A percentile compares a stretch with the other conserved stretches of the same genome.
phyloP scores from a whole-genome alignment of 2,888 invertebrate genomes.

The Branchellion lobata region DNA sequence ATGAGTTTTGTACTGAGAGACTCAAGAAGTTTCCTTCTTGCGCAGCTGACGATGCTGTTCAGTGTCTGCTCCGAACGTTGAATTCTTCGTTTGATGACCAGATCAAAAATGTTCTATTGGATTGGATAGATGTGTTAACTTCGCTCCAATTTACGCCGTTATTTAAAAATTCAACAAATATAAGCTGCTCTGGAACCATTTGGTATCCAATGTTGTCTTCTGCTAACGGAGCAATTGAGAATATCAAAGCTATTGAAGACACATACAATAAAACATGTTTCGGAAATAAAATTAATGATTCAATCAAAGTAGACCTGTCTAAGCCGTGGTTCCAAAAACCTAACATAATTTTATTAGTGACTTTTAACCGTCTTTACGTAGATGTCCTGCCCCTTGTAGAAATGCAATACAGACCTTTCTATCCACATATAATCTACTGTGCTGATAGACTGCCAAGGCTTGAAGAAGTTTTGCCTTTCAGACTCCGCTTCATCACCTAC shows the following conservation, averaged over 20 bases:
- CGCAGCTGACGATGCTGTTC: neutral
- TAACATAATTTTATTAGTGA: neutral
- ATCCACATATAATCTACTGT: neutral
- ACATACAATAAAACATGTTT: neutral
- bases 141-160: neutral
- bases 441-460: neutral
- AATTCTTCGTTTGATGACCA: neutral
- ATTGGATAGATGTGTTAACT: neutral
- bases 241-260: neutral
- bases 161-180: neutral
- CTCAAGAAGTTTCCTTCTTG: neutral
- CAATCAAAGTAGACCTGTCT: neutral
- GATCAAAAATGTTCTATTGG: neutral
- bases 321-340: neutral
- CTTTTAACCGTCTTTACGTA: neutral
- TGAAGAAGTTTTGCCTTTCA: neutral
- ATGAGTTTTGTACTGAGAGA: too few species aligned
- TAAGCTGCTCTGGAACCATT: neutral
- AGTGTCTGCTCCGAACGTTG: neutral
- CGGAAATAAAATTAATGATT: neutral
- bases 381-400: neutral
- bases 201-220: neutral
- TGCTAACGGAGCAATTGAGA: neutral
- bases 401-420: conserved; percentile 1
- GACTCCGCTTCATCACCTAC: neutral